Percentiles rank a stretch among this genome's conserved stretches.
Evolutionary conservation across 2,113 vertebrate species (phyloP).

Genomic region (Brienomyrus longianalis): DNA sequence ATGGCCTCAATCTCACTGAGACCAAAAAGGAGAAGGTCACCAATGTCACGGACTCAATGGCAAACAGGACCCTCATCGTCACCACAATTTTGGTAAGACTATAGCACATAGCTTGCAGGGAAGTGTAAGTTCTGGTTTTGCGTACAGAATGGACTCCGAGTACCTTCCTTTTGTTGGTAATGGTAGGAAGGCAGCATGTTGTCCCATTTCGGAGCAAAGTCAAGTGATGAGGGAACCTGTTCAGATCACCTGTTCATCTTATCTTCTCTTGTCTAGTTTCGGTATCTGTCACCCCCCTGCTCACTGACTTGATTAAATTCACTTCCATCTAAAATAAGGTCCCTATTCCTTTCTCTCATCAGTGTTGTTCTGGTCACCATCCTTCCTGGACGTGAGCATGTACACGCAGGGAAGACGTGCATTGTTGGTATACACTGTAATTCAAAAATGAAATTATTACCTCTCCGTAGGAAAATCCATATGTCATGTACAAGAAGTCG

Average conservation of each 20-base stretch:
- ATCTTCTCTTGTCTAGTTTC: neutral
- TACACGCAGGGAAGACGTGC: neutral
- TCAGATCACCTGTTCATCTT: neutral
- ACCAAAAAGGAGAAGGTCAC: constrained; percentile 66
- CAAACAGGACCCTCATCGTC: constrained; percentile 90
- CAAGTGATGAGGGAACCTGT: neutral
- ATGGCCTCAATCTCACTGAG: constrained; percentile 86
- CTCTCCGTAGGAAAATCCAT: constrained; percentile 81
- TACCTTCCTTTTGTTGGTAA: neutral
- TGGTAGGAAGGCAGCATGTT: neutral
- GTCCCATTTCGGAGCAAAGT: neutral
- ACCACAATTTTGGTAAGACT: constrained; percentile 91
- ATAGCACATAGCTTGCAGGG: neutral
- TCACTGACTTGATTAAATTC: neutral
- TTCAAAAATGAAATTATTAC: neutral
- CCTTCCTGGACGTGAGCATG: neutral
- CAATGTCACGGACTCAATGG: constrained; percentile 85
- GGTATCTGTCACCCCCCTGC: neutral
- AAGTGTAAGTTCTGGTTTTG: neutral
- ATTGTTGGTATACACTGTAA: neutral
- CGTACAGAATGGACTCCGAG: neutral
- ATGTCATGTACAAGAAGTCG: constrained; percentile 94
- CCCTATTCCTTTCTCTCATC: neutral
- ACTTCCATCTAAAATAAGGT: neutral
- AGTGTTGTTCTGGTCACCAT: neutral